Percentiles rank a stretch among this genome's conserved stretches.
Evolutionary conservation across 2,113 vertebrate species (phyloP).

Genomic region (Motacilla alba): DNA sequence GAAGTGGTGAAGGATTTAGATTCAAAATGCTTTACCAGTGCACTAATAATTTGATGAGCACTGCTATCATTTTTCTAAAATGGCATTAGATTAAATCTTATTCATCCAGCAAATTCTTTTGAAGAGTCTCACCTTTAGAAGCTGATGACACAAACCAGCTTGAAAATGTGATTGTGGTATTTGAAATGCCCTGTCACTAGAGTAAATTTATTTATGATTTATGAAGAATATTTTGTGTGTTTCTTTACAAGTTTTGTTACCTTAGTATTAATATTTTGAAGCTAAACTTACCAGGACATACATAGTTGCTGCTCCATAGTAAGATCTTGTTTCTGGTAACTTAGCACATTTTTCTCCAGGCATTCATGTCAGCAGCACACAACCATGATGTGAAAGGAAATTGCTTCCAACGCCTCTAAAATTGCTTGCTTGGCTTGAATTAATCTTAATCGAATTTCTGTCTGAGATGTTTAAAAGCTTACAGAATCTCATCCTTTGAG

Average conservation of each 20-base stretch:
- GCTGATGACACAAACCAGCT: slow-evolving; percentile 46
- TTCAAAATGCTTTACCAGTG: slow-evolving; percentile 64
- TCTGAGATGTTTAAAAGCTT: slow-evolving; percentile 72
- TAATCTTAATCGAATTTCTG: slow-evolving; percentile 79
- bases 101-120: slow-evolving; percentile 62
- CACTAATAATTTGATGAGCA: slow-evolving; percentile 72
- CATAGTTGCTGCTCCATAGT: not conserved
- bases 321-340: slow-evolving; percentile 11
- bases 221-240: not conserved
- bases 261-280: not conserved
- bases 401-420: slow-evolving; percentile 69
- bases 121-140: slow-evolving; percentile 59
- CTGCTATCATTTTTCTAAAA: slow-evolving; percentile 70
- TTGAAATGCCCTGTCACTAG: slow-evolving; percentile 45
- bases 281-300: not conserved
- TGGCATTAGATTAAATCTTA: slow-evolving; percentile 71
- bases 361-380: slow-evolving; percentile 50
- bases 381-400: slow-evolving; percentile 69
- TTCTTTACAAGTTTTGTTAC: not conserved
- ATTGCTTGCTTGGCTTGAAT: slow-evolving; percentile 75
- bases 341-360: slow-evolving; percentile 28
- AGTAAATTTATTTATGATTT: slow-evolving; percentile 36
- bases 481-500: slow-evolving; percentile 70
- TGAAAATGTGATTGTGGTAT: slow-evolving; percentile 68
- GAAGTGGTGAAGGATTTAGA: slow-evolving; percentile 65